Base-by-base conservation (phyloP, 2,888 invertebrate species). In the Heliconius ismenius region DNA sequence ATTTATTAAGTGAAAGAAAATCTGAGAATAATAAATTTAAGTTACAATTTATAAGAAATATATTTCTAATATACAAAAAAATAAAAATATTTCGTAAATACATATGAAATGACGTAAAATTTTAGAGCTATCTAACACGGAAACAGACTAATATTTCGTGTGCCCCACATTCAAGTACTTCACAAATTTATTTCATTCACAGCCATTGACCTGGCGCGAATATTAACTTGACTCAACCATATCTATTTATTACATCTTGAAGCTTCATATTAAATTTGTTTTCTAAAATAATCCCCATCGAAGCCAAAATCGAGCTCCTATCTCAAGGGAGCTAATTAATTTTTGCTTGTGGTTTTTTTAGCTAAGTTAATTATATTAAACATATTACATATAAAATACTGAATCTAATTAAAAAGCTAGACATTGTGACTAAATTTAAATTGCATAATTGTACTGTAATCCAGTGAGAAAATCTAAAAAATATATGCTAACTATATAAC, bases 401-500 rank as follows among this genome's bases (percentile, higher is more conserved):
- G 4, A 62, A 39, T 62, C 6, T 32, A 63, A 70, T 60, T 24
- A 39, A 58, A 24, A 28, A 28, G 18, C 54, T 21, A 54, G 49
- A 63, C 21, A 13, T n/a, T 49, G 24, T 28, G 36, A 72, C 58
- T 72, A 63, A 26, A 15, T 32, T 32, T 24, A 39, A 18, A 26
- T 73, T 76, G 68, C 73, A 63, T 58, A 73, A 75, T 68, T 60
- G 18, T 74, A 64, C 26, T 68, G 15, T 79, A 79, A 79, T 76
- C 76, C 68, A 13, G 39, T 79, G 78, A 75, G 76, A 76, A 76
- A 76, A 76, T 76, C 73, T 60, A 67, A 43, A 10, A 73, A 21
- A 4, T 64, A 32, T 64, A 49, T 28, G 49, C 13, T 36, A 58
- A 54, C 54, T 28, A 32, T 36, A 54, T 63, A 58, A 54, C 21